Base-by-base conservation (phyloP, 2,888 invertebrate species). In the Brenthis daphne region DNA sequence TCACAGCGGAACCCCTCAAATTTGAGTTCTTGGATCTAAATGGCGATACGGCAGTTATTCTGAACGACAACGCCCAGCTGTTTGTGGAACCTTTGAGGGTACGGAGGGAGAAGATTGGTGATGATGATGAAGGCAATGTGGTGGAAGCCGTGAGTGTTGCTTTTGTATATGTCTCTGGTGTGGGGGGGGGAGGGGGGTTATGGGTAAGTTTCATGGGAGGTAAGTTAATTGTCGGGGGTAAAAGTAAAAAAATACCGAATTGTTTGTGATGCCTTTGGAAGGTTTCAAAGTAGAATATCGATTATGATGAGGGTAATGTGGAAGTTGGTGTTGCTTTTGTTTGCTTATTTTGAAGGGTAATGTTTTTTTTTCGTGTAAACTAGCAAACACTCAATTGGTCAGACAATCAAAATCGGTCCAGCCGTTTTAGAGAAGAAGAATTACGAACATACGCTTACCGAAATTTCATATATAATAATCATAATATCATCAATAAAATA, bases 31-130 rank as follows among this genome's bases (percentile, higher is more conserved):
- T 95, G 77, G 94, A 95, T 71, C 93, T 94, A 69, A 94, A 95
- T 50, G 94, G 95, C 33, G 93, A 94, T 0, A 94, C 97, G 13
- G 96, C 97, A 0, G 94, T 97, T 13, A 95, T 96, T 24, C 91
- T 97, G 20, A 99, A 99, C 90, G 96, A 97, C 24, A 95, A 97
- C 78, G 97, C 97, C n/a, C 95, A 99, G 75, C 94, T 99, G 86
- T 95, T 96, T 77, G 97, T 99, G 83, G 99, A 99, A 82, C 98
- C 99, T 74, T 93, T 97, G 74, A 93, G 97, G 74, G 89, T 88
- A 33, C 97, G 96, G 82, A 93, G 93, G 60, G 94, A 94, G 78
- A 87, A 80, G 64, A 79, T 81, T 79, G 93, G 87, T 78, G 88
- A 87, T 54, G 88, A 86, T 13, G 88, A 82, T 33, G 82, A 80